Evolutionary conservation across 1,140 invertebrate species (phyloP).

Genomic region (Procambarus clarkii): DNA sequence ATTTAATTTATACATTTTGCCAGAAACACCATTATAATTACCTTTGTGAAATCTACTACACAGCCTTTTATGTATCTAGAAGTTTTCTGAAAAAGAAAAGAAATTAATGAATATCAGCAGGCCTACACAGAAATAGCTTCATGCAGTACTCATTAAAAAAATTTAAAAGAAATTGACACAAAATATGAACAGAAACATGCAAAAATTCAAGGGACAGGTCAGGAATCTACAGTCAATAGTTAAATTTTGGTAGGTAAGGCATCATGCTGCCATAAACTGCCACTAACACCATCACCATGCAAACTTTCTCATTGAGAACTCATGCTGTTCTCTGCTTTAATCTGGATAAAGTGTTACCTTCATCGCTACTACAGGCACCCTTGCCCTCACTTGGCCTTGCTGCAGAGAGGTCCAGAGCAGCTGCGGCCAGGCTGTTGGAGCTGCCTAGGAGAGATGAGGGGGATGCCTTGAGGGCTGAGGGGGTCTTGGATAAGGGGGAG

Average conservation of each 20-base stretch:
- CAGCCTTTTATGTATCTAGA: constrained; percentile 69
- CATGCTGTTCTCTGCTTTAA: constrained; percentile 55
- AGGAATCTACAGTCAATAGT: constrained; percentile 62
- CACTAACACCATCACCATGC: constrained; percentile 57
- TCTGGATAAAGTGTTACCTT: constrained; percentile 69
- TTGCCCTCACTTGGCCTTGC: constrained; percentile 69
- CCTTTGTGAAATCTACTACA: constrained; percentile 70
- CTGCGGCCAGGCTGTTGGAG: constrained; percentile 69
- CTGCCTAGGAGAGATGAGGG: constrained; percentile 69
- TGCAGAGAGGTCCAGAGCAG: constrained; percentile 71
- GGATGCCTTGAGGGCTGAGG: constrained; percentile 56
- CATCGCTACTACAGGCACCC: constrained; percentile 71
- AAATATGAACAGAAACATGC: constrained; percentile 66
- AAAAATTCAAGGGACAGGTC: constrained; percentile 67
- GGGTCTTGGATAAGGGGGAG: constrained; percentile 54
- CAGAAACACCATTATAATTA: constrained; percentile 57
- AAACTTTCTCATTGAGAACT: constrained; percentile 19
- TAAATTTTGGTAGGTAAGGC: constrained; percentile 44
- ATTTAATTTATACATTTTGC: constrained; percentile 14
- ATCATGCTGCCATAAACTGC: constrained; percentile 54
- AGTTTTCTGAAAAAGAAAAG: constrained; percentile 70
- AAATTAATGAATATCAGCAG: constrained; percentile 63
- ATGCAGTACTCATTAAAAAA: constrained; percentile 42
- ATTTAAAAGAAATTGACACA: constrained; percentile 48
- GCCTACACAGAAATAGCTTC: constrained; percentile 45